A percentile compares a stretch with the other conserved stretches of the same genome.
These are phyloP conservation scores for Phaenicophaeus curvirostris DNA, from an alignment of 2,797 vertebrate genomes.

Conservation along the genomic window DNA sequence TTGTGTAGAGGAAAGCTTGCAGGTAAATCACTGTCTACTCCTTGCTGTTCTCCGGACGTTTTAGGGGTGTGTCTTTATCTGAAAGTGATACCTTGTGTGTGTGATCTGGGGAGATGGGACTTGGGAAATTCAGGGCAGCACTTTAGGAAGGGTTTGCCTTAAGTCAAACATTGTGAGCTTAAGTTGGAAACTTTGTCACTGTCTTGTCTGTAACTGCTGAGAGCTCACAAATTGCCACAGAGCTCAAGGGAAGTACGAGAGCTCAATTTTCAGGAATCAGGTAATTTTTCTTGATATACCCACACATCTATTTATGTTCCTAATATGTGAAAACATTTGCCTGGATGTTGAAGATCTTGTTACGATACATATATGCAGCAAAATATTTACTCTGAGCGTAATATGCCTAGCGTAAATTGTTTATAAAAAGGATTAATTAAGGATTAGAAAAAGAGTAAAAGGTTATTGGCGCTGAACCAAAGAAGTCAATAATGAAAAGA, in stretches of 20 bases:
- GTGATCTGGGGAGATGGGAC: neutral
- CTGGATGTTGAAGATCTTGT: neutral
- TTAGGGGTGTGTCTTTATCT: neutral
- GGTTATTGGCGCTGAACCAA: neutral
- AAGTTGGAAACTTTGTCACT: neutral
- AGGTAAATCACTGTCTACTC: neutral
- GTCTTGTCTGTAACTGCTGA: neutral
- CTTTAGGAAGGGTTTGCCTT: neutral
- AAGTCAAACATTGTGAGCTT: neutral
- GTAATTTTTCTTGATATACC: neutral
- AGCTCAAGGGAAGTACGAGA: neutral
- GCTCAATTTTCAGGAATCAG: neutral
- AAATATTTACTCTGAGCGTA: neutral
- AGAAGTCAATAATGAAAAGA: neutral
- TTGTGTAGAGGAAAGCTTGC: neutral
- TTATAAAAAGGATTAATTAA: slow-evolving; percentile 39
- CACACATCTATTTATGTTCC: neutral
- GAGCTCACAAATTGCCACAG: neutral
- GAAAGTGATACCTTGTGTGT: neutral
- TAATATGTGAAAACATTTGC: neutral
- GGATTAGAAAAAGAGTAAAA: slow-evolving; percentile 27
- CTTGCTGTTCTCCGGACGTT: neutral
- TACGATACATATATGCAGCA: neutral
- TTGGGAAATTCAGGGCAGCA: neutral
- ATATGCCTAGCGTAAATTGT: neutral